These are phyloP conservation scores for Gopherus flavomarginatus DNA, from an alignment of 2,113 vertebrate species.

Conservation along the genomic window DNA sequence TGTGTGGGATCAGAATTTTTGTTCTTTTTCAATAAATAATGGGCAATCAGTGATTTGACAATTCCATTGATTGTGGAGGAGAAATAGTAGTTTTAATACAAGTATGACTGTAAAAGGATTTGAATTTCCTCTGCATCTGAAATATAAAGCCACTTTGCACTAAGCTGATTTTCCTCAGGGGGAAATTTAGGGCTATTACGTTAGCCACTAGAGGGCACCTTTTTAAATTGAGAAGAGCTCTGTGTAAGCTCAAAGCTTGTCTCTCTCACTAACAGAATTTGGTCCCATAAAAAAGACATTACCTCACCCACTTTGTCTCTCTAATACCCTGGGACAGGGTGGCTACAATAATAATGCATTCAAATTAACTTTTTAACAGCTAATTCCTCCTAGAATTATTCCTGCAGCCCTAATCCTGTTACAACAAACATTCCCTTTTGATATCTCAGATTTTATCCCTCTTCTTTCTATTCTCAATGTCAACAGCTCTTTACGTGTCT, in stretches of 20 bases:
- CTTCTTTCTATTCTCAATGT: not conserved
- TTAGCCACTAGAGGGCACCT: conserved; percentile 26
- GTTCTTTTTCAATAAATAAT: not conserved
- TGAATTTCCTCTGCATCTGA: not conserved
- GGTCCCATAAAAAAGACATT: not conserved
- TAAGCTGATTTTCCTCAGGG: not conserved
- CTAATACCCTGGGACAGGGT: not conserved
- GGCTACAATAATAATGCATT: not conserved
- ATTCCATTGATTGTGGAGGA: not conserved
- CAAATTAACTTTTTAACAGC: not conserved
- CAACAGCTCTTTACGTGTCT: not conserved
- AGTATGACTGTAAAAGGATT: not conserved
- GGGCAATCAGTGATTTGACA: not conserved
- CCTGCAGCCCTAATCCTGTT: not conserved
- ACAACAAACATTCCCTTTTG: not conserved
- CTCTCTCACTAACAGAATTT: not conserved
- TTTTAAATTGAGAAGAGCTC: not conserved
- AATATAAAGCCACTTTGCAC: not conserved
- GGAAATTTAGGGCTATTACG: not conserved
- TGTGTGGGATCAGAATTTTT: not conserved
- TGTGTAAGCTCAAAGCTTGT: not conserved
- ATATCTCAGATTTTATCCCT: not conserved
- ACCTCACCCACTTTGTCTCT: not conserved
- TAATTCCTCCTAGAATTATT: rapidly evolving
- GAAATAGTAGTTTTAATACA: not conserved